Base-by-base conservation (phyloP, 53 echinoderm and acorn worm species). In the Hippasteria phrygiana region DNA sequence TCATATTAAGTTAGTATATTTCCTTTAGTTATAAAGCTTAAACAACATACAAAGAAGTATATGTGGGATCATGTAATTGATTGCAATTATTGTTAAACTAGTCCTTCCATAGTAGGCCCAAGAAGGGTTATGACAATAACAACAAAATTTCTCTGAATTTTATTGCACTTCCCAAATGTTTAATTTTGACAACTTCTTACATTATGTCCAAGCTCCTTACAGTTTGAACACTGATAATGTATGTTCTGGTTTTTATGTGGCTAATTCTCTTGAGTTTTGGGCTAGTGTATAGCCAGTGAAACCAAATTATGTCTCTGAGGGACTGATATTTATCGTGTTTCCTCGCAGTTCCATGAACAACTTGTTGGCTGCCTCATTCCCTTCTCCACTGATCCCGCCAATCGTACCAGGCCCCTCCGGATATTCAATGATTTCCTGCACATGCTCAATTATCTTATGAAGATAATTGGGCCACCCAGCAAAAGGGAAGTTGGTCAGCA, bases 331-430 rank as follows among this genome's bases (percentile, higher is more conserved):
- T 48, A 34, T 75, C 66, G 3, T 36, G 6, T 22, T 32, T 71
- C 1, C 93, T 55, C 80, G 71, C 7, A 93, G 43, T 1, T 72
- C 62, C 35, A 90, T 63, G 39, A 90, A 93, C 4, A 93, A 24
- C 42, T 90, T 90, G 27, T 93, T 93, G 13, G 46, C 93, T 3
- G 87, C 93, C 43, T 93, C 93, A 41, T 78, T 90, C 4, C 93
- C 93, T 64, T 93, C 90, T 0, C 90, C 80, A 56, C 87, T 87
- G 28, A 93, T 43, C 3, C 18, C 51, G 4, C 90, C 87, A 12
- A 93, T 48, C 2, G 76, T 87, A 3, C 90, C 87, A 6, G 93
- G 90, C 29, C 93, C 93, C 26, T 87, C 78, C 3, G 79, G 73
- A 31, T 74, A 26, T 59, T 90, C 40, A 0, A 90, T 47, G 0